Base-by-base conservation (phyloP, 2,888 invertebrate genomes). In the Cylloceria caligata region DNA sequence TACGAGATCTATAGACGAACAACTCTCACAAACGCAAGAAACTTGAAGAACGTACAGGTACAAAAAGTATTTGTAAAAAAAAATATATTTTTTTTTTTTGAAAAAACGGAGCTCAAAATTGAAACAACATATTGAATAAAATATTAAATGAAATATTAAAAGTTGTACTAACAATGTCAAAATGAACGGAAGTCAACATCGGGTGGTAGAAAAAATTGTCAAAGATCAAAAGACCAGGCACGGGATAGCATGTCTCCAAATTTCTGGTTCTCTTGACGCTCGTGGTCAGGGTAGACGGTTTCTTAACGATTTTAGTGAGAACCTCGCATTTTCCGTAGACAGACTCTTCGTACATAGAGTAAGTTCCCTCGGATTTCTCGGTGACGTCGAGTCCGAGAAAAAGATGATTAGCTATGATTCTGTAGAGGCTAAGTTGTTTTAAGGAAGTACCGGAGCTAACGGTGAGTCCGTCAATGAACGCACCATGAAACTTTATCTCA, bases 151-250 rank as follows among this genome's bases (percentile, higher is more conserved):
- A n/a, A n/a, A n/a, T n/a, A n/a, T n/a, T 1, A 52, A 24, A 21
- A 24, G 13, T 45, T 2, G 0, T 47, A 75, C 82, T 80, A 62
- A 83, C 83, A 21, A 83, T 45, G 36, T 72, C 76, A 1, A 74
- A 83, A 72, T 83, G 76, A 76, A 83, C 64, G 47, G 75, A 67
- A 30, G 80, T 62, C 83, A 83, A 80, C 83, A 73, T 76, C 9
- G 83, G 83, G 57, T 83, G 83, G 55, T 73, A 76, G 49, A 83
- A 76, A 42, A 76, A 83, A 1, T 21, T 13, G 24, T 76, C 76
- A 5, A 73, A 76, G 9, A 83, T 67, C 24, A 83, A 45, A 6
- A 80, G n/a, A 16, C 72, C 82, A 11, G 79, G 80, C 11, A 83
- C 45, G 1, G 82, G 79, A 67, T 76, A 47, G 55, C 82, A 83